Base-by-base conservation (phyloP, 2,797 vertebrate genomes). In the Cirrhinus mrigala region DNA sequence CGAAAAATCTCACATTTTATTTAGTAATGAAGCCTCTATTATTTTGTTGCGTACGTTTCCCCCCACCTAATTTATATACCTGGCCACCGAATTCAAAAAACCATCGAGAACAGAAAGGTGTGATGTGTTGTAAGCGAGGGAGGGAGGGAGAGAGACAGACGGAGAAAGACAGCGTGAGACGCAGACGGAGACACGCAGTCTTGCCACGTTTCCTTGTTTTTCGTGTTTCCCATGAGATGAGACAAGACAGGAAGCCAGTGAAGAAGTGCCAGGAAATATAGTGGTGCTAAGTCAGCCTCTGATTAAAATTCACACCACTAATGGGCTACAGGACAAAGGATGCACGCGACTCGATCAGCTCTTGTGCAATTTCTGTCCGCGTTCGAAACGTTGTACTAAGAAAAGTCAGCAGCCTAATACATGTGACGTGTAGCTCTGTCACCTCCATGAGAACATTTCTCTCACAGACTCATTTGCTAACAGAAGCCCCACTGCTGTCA, bases 291-390 rank as follows among this genome's bases (percentile, higher is more conserved):
- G 80, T 87, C 81, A 85, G 87, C 83, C 82, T 87, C 71, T 86
- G 83, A 89, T 88, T 87, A 87, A 88, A 88, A 87, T 87, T 85
- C 86, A 81, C 81, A 78, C 80, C 71, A 50, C 70, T 86, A 87
- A 90, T 80, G 58, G 79, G 86, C 74, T 70, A 83, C 64, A 79
- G 81, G 77, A 81, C 68, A 85, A 87, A 87, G 79, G 77, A 81
- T 86, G 70, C 82, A 84, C 80, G 56, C 46, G 40, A 83, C 78
- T 85, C 74, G 81, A 87, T 82, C 79, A 83, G 87, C 83, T 82
- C 81, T 66, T 44, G 33, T 81, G 81, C 79, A 70, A 77, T 82
- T 73, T 80, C 40, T 29, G n/a, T 85, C 74, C 71, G 64, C 64
- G 9, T 68, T 84, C 82, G 37, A 58, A 87, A 78, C 81, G 81